Evolutionary conservation across 2,113 vertebrate species (phyloP).

Genomic region (Phrynosoma blainvillii): DNA sequence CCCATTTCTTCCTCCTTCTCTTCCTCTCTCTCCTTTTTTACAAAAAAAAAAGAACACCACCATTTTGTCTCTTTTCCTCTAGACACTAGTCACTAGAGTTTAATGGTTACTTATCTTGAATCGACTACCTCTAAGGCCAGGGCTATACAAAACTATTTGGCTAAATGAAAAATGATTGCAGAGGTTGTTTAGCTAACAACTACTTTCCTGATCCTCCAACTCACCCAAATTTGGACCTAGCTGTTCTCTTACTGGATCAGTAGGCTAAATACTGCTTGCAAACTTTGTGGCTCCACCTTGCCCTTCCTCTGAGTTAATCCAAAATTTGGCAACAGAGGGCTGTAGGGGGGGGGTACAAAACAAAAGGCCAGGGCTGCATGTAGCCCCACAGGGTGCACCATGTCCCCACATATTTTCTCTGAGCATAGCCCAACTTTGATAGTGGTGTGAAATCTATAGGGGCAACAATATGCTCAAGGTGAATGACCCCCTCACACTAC

Average conservation of each 20-base stretch:
- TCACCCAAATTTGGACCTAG: background rate
- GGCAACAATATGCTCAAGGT: no score
- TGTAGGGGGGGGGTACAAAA: no score
- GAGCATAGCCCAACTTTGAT: no score
- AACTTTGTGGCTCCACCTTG: background rate
- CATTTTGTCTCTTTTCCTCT: background rate
- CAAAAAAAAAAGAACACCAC: background rate
- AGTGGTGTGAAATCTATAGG: no score
- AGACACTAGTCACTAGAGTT: background rate
- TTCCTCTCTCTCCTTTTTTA: no score
- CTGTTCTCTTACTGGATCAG: background rate
- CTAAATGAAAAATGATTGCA: background rate
- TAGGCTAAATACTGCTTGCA: background rate
- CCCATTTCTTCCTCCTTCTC: background rate
- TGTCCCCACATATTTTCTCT: no score
- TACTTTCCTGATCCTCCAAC: no score
- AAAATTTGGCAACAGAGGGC: no score
- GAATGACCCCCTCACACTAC: background rate
- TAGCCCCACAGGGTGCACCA: no score
- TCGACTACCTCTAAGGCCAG: background rate
- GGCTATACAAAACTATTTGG: background rate
- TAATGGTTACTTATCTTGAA: background rate
- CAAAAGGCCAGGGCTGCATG: no score
- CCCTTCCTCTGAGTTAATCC: background rate
- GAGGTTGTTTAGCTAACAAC: background rate